phyloP scores from a whole-genome alignment of 2,888 invertebrate species.

The Sisyra terminalis region DNA sequence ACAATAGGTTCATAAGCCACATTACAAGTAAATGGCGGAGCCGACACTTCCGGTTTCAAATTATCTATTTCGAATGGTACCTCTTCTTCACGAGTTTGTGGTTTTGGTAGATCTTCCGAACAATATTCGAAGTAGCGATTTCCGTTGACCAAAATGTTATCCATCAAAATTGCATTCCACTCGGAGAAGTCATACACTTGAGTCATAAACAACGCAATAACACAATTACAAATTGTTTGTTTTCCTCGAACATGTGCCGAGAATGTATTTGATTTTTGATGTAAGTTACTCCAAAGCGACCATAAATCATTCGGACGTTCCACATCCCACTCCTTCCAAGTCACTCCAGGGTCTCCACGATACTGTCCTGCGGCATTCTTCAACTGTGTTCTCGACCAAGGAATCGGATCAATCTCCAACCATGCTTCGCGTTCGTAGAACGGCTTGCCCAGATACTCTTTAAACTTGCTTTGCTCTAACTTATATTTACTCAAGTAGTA shows the following conservation, averaged over 20 bases:
- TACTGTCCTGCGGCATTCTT: slow-evolving; percentile 16
- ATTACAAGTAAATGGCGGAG: slow-evolving; percentile 40
- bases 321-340: slow-evolving; percentile 51
- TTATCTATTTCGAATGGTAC: slow-evolving; percentile 40
- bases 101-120: slow-evolving; percentile 28
- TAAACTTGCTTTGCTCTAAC: slow-evolving; percentile 27
- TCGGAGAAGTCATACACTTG: slow-evolving; percentile 40
- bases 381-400: slow-evolving; percentile 21
- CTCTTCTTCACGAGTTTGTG: slow-evolving; percentile 26
- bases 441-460: slow-evolving; percentile 23
- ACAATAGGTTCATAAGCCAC: slow-evolving; percentile 37
- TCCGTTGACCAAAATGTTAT: slow-evolving; percentile 42
- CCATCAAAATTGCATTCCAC: slow-evolving; percentile 43
- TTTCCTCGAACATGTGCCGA: slow-evolving; percentile 35
- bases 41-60: slow-evolving; percentile 32
- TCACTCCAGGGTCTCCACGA: slow-evolving; percentile 16
- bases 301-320: slow-evolving; percentile 50
- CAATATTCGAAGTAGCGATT: slow-evolving; percentile 38
- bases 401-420: slow-evolving; percentile 22
- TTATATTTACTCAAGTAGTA: slow-evolving; percentile 30
- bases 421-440: slow-evolving; percentile 24
- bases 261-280: slow-evolving; percentile 41
- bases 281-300: slow-evolving; percentile 48
- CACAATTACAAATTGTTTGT: slow-evolving; percentile 42
- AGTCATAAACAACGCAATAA: slow-evolving; percentile 35